phyloP scores from a whole-genome alignment of 2,797 vertebrate species.

The Premnoplex brunnescens region DNA sequence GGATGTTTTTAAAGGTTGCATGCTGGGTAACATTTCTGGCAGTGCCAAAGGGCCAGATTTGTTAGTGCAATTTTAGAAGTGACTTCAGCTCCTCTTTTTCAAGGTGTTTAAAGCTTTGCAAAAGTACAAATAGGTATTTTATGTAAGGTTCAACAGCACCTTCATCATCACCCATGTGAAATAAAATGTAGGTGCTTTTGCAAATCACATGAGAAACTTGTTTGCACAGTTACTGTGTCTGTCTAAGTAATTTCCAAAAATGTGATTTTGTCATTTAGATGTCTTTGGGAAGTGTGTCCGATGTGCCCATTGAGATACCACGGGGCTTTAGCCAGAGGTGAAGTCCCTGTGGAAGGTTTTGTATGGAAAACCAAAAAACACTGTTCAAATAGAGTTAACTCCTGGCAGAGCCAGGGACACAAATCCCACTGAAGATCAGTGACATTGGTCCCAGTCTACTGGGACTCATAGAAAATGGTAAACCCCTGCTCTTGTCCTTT shows the following conservation, averaged over 20 bases:
- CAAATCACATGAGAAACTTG: neutral
- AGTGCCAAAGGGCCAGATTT: conserved; percentile 26
- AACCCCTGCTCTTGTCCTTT: neutral
- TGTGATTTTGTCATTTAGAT: neutral
- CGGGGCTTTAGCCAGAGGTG: neutral
- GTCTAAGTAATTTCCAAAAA: neutral
- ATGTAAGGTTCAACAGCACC: neutral
- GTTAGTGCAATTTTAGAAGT: conserved; percentile 17
- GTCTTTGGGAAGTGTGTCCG: neutral
- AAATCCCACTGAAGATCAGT: no score
- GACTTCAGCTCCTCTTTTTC: neutral
- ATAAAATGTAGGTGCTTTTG: neutral
- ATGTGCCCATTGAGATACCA: fast-evolving
- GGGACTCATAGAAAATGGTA: fast-evolving
- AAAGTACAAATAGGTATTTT: neutral
- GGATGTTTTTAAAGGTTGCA: conserved; percentile 37
- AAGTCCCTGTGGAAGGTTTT: neutral
- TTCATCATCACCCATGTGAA: neutral
- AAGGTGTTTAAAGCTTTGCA: neutral
- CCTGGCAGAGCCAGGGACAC: neutral
- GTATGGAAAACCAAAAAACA: neutral
- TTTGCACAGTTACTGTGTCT: neutral
- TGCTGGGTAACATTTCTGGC: conserved; percentile 9
- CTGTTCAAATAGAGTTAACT: neutral
- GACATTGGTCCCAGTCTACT: neutral